Evolutionary conservation across 2,113 vertebrate genomes (phyloP).

Genomic region (Paramormyrops kingsleyae): DNA sequence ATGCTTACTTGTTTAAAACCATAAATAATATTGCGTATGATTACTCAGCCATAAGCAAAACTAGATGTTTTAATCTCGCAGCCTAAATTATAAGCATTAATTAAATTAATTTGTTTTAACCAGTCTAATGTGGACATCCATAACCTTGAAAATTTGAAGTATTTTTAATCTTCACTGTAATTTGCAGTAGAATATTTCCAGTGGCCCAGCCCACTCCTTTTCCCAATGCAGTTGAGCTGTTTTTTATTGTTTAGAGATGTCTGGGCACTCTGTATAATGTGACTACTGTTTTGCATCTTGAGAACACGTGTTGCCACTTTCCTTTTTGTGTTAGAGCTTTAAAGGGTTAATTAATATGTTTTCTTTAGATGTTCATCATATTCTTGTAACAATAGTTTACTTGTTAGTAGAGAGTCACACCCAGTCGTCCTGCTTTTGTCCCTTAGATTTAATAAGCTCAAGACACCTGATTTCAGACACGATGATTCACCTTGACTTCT

Average conservation of each 20-base stretch:
- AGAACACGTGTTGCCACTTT: neutral
- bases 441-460: neutral
- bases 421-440: neutral
- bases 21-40: neutral
- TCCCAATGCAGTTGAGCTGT: neutral
- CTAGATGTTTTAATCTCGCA: neutral
- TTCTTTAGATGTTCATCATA: constrained; percentile 39
- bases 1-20: neutral
- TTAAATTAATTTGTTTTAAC: neutral
- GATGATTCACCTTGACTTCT: neutral
- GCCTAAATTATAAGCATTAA: neutral
- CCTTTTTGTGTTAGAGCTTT: neutral
- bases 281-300: neutral
- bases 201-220: neutral
- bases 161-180: neutral
- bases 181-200: constrained; percentile 10
- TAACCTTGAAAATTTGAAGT: neutral
- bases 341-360: neutral
- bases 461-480: neutral
- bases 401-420: neutral
- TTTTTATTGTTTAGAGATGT: neutral
- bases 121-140: neutral
- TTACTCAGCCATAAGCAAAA: neutral
- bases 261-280: neutral
- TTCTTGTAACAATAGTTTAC: constrained; percentile 20